A percentile compares a stretch with the other conserved stretches of the same genome.
phyloP scores from a whole-genome alignment of 64 coral and sea anemone species.

The Exaiptasia diaphana region DNA sequence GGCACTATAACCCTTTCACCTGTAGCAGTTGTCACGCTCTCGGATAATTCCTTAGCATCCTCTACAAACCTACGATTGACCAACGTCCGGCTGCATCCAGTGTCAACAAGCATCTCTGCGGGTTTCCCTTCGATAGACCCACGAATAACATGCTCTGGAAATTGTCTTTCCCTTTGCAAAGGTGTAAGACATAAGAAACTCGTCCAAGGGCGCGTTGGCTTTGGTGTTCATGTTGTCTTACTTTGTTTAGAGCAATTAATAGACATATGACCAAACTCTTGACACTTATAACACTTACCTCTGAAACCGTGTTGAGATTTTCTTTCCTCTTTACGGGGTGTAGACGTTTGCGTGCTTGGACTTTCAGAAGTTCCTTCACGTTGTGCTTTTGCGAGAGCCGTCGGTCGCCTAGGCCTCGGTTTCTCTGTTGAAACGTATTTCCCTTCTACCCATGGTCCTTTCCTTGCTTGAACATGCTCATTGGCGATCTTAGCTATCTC shows the following conservation, averaged over 20 bases:
- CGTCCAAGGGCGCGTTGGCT: too few relatives aligned
- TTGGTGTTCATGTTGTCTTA: too few relatives aligned
- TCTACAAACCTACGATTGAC: neutral
- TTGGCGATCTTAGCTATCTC: slow-evolving; percentile 22
- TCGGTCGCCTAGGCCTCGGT: slow-evolving; percentile 1
- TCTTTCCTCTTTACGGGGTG: too few relatives aligned
- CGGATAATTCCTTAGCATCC: neutral
- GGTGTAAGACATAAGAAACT: slow-evolving; percentile 3
- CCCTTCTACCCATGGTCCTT: slow-evolving; percentile 37
- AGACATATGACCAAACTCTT: neutral
- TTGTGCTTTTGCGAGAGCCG: too few relatives aligned
- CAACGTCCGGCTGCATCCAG: neutral
- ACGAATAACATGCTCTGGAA: neutral
- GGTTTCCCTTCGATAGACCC: neutral
- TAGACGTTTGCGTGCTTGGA: too few relatives aligned
- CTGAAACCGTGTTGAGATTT: too few relatives aligned
- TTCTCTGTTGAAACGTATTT: slow-evolving; percentile 46
- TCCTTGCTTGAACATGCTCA: slow-evolving; percentile 34
- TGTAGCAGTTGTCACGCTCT: neutral
- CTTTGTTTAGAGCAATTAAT: neutral
- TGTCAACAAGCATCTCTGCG: neutral
- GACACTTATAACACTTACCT: neutral
- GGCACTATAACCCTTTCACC: neutral
- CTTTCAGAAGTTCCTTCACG: too few relatives aligned
- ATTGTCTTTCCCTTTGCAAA: neutral